Evolutionary conservation across 2,797 vertebrate species (phyloP), one percentile per base, ranked within the genome.

Genomic region (Acanthornis magna): DNA sequence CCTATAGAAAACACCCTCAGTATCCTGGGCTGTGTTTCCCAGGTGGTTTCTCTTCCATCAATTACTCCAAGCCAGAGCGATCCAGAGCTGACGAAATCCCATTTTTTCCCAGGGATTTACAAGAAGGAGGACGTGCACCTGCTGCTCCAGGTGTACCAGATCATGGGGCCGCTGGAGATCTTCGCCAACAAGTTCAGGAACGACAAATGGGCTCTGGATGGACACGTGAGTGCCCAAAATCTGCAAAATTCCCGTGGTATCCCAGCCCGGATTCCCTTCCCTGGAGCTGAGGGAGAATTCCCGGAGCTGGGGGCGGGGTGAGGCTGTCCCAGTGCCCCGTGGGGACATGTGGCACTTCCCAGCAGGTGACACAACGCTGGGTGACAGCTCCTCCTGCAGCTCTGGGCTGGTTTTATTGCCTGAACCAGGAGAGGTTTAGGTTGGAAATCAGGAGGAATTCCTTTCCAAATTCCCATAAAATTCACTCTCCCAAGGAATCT

Each of bases 131-230:
- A 99, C 11, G 98, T 99, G 74, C 99, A 99, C 94, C 98, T 99
- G 91, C 98, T 99, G 48, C 98, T 99, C n/a, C 99, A 99, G 96
- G 98, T 99, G 58, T 98, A 99, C 92, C 99, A 99, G 96, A 98
- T 99, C 68, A 98, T 98, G n/a, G 99, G 99, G 26, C 99, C 99
- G 0, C 98, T 98, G 94, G 99, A 99, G 91, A 99, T 98, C 89
- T 99, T 99, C 73, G 98, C 98, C 97, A 99, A 98, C 97, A 99
- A 99, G 97, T 99, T 99, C 97, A 99, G 98, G 97, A 99, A 98
- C 0, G 98, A 99, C 85, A 99, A 99, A 93, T 99, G 99, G 99
- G 99, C 99, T 43, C 97, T 99, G 62, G 99, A 99, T 32, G 99
- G 99, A 90, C 99, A 99, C 30, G 99, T 99, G 98, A 98, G 99